A percentile compares a stretch with the other conserved stretches of the same genome.
Conservation (phyloP, 2,888 invertebrate species). For the Cataglyphis albicans region DNA sequence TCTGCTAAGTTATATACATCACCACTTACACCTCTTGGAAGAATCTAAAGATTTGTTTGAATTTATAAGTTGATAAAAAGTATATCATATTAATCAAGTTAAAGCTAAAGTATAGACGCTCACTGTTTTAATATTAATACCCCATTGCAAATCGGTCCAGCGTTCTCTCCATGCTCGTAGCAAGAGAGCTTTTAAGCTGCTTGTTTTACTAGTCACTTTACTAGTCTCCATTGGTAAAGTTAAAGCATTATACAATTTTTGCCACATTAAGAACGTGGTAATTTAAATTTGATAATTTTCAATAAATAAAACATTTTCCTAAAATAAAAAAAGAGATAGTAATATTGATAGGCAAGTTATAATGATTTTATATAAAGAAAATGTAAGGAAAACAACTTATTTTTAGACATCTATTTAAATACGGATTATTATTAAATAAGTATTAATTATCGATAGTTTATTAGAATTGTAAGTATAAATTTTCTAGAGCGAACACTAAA, state of each 20-base stretch:
- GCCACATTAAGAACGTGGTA: not conserved
- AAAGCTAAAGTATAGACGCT: slow-evolving; percentile 63
- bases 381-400: not conserved
- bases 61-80: not conserved
- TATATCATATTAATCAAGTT: not conserved
- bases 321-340: not conserved
- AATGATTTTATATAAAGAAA: not conserved
- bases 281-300: not conserved
- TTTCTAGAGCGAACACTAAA: not conserved
- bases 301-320: not conserved
- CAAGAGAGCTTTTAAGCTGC: slow-evolving; percentile 92
- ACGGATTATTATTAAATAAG: not conserved
- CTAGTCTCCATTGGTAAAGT: slow-evolving; percentile 89
- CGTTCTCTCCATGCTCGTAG: slow-evolving; percentile 97
- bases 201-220: slow-evolving; percentile 94
- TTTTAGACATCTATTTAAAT: not conserved
- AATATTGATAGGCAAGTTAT: too few relatives aligned
- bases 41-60: slow-evolving; percentile 86
- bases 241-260: slow-evolving; percentile 60
- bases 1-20: slow-evolving; percentile 97
- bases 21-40: slow-evolving; percentile 96
- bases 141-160: slow-evolving; percentile 98
- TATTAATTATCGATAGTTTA: not conserved
- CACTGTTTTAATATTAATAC: slow-evolving; percentile 97
- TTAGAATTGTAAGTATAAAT: not conserved